These are phyloP conservation scores for Notothenia rossii DNA, from an alignment of 2,113 vertebrate genomes.

Conservation along the genomic window DNA sequence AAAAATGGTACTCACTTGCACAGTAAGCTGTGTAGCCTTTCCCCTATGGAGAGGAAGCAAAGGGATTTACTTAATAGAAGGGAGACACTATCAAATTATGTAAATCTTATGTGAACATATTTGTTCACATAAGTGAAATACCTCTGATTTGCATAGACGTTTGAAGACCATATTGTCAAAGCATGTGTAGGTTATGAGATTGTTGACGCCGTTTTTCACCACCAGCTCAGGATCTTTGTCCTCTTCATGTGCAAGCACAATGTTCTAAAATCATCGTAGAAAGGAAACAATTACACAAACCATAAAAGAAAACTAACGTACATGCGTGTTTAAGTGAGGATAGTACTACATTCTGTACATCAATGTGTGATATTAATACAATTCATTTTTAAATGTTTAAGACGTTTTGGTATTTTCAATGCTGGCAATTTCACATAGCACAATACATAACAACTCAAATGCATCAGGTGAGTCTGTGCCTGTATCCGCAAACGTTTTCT, in stretches of 20 bases:
- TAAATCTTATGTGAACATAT: background rate
- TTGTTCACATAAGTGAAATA: background rate
- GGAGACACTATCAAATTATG: background rate
- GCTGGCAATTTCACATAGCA: too few relatives aligned
- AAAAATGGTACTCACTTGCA: background rate
- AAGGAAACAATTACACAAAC: background rate
- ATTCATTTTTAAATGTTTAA: too few relatives aligned
- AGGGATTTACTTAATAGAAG: background rate
- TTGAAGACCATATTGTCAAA: rapidly evolving
- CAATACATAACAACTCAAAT: too few relatives aligned
- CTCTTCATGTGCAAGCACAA: rapidly evolving
- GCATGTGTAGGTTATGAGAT: background rate
- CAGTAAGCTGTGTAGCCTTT: rapidly evolving
- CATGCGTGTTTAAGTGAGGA: background rate
- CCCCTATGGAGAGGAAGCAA: background rate
- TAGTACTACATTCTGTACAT: background rate
- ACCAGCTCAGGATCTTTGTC: rapidly evolving
- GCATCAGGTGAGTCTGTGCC: too few relatives aligned
- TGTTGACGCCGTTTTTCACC: background rate
- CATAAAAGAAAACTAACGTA: background rate
- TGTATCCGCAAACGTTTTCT: too few relatives aligned
- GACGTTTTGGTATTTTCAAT: too few relatives aligned
- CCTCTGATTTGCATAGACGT: background rate
- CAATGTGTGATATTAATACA: background rate
- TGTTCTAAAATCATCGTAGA: background rate